A percentile compares a stretch with the other conserved stretches of the same genome.
Conservation (phyloP, 2,797 vertebrate species). For the Melanotaenia nigrans region DNA sequence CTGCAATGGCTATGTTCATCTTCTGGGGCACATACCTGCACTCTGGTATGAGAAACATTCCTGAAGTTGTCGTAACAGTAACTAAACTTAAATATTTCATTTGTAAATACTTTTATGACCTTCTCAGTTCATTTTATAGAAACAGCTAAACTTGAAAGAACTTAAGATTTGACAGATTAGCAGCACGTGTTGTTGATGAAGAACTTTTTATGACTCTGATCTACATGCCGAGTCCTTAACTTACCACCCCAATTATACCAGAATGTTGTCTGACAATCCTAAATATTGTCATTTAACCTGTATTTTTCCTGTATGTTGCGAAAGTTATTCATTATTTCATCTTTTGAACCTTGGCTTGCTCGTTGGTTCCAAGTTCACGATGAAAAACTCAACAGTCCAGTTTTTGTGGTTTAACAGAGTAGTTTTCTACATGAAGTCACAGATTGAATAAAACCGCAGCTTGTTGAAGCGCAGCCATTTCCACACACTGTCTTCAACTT, state of each 20-base stretch:
- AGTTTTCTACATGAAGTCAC: constrained; percentile 28
- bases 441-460: constrained; percentile 40
- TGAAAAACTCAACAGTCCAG: constrained; percentile 22
- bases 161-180: too few species aligned
- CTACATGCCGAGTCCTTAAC: not conserved
- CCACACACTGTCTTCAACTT: constrained; percentile 22
- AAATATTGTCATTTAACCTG: not conserved
- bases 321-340: not conserved
- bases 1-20: too few species aligned
- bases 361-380: not conserved
- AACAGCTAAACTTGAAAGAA: too few species aligned
- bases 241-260: not conserved
- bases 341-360: not conserved
- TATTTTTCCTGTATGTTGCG: not conserved
- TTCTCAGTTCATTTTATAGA: not conserved
- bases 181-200: not conserved
- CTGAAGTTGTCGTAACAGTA: not conserved
- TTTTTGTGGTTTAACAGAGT: constrained; percentile 33
- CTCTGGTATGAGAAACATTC: too few species aligned
- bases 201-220: not conserved
- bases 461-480: constrained; percentile 29
- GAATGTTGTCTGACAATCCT: not conserved
- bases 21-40: too few species aligned
- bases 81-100: not conserved
- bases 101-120: not conserved